Evolutionary conservation across 2,888 invertebrate genomes (phyloP).

Genomic region (Tuta absoluta): DNA sequence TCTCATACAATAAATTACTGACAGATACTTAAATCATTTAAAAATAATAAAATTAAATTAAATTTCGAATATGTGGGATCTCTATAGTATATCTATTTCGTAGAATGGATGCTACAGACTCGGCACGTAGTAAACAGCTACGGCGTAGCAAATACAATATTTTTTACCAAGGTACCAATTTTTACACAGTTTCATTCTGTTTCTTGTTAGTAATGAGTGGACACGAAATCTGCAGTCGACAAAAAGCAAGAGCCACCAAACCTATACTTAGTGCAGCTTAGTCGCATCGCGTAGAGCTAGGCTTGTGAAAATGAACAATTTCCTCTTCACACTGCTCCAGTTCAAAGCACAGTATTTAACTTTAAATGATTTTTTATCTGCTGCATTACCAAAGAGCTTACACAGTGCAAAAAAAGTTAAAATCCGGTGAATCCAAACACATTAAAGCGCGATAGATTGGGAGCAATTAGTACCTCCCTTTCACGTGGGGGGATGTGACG

Average conservation of each 20-base stretch:
- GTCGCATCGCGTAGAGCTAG: neutral
- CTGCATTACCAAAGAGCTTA: neutral
- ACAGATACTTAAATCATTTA: no score
- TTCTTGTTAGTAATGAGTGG: neutral
- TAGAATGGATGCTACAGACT: neutral
- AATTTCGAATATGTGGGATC: no score
- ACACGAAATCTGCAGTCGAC: neutral
- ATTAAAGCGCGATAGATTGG: conserved; percentile 70
- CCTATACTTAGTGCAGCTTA: neutral
- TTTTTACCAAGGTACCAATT: neutral
- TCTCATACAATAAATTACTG: no score
- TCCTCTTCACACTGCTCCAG: neutral
- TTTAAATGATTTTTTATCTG: conserved; percentile 7
- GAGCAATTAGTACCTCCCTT: conserved; percentile 61
- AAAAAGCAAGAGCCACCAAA: neutral
- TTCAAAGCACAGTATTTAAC: conserved; percentile 1
- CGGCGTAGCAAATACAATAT: conserved; percentile 9
- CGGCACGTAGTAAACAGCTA: conserved; percentile 3
- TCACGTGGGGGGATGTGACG: conserved; percentile 36
- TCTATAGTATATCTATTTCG: neutral
- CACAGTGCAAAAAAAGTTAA: neutral
- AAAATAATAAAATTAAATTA: no score
- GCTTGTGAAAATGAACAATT: neutral
- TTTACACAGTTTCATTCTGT: neutral
- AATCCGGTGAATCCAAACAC: conserved; percentile 47